Evolutionary conservation across 2,113 vertebrate genomes (phyloP).

Genomic region (Danionella cerebrum): DNA sequence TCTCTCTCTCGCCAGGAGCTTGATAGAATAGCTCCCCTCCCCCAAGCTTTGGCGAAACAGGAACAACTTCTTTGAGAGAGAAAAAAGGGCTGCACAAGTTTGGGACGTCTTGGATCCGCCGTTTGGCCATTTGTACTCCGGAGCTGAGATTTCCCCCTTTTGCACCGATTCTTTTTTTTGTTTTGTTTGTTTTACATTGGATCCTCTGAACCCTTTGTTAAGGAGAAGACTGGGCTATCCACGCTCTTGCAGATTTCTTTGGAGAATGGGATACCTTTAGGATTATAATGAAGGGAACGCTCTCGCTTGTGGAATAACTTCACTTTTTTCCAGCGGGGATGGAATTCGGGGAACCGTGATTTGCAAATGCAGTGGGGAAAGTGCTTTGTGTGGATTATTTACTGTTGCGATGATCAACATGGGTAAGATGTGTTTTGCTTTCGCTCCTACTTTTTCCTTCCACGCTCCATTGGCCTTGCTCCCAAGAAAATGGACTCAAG

Average conservation of each 20-base stretch:
- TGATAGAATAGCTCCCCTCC: constrained; percentile 67
- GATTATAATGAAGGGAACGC: constrained; percentile 33
- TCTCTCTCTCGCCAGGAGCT: constrained; percentile 37
- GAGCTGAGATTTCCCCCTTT: constrained; percentile 59
- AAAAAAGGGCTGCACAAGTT: constrained; percentile 69
- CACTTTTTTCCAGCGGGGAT: constrained; percentile 23
- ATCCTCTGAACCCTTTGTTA: constrained; percentile 20
- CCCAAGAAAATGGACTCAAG: constrained; percentile 10
- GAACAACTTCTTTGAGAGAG: constrained; percentile 74
- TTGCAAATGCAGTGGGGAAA: constrained; percentile 30
- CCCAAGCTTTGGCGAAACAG: constrained; percentile 71
- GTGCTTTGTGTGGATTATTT: constrained; percentile 20
- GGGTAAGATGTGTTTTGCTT: constrained; percentile 39
- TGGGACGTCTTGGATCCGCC: constrained; percentile 68
- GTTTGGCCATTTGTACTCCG: constrained; percentile 59
- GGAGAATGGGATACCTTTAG: constrained; percentile 37
- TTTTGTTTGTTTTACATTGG: constrained; percentile 6
- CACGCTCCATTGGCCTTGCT: constrained; percentile 33
- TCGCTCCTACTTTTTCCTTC: constrained; percentile 20
- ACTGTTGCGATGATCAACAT: background rate
- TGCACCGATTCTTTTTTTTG: background rate
- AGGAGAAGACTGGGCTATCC: background rate
- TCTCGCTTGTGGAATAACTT: constrained; percentile 41
- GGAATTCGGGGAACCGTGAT: constrained; percentile 24
- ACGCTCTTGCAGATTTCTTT: background rate